These are phyloP conservation scores for Drosophila busckii DNA, from an alignment of 1,140 invertebrate species.

Conservation along the genomic window DNA sequence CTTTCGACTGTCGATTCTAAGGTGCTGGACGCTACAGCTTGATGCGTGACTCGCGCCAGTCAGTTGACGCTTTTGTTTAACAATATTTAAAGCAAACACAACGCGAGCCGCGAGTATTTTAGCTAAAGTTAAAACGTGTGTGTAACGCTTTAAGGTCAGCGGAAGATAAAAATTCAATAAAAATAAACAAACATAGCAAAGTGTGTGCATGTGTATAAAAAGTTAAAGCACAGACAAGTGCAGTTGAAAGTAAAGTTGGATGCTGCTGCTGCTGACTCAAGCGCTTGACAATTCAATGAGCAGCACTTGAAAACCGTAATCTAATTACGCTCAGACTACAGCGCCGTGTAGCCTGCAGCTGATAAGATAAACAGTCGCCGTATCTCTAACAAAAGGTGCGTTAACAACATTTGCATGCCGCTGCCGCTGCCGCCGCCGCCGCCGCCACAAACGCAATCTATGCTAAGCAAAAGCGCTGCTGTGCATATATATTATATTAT, in stretches of 20 bases:
- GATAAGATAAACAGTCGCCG: slow-evolving; percentile 25
- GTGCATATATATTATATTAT: no score
- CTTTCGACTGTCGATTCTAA: slow-evolving; percentile 42
- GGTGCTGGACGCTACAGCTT: slow-evolving; percentile 30
- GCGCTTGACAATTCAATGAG: slow-evolving; percentile 15
- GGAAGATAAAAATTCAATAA: slow-evolving; percentile 18
- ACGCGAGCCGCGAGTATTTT: slow-evolving; percentile 41
- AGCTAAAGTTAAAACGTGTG: slow-evolving; percentile 11
- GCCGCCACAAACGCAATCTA: no score
- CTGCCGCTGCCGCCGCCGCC: no score
- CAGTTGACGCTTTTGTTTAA: slow-evolving; percentile 55
- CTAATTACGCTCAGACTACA: slow-evolving; percentile 39
- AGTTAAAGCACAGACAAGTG: slow-evolving; percentile 10
- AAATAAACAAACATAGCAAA: slow-evolving; percentile 17
- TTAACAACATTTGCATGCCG: background rate
- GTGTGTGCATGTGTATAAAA: background rate
- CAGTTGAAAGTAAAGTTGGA: slow-evolving; percentile 5
- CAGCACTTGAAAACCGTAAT: slow-evolving; percentile 28
- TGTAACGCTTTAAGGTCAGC: no score
- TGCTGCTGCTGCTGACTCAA: slow-evolving; percentile 12
- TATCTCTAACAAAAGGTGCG: slow-evolving; percentile 4
- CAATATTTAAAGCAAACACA: slow-evolving; percentile 65
- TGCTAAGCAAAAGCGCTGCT: no score
- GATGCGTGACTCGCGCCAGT: slow-evolving; percentile 44
- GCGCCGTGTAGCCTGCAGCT: background rate